A percentile compares a stretch with the other conserved stretches of the same genome.
These are phyloP conservation scores for Micromussa lordhowensis DNA, from an alignment of 92 coral and sea anemone species.

Conservation along the genomic window DNA sequence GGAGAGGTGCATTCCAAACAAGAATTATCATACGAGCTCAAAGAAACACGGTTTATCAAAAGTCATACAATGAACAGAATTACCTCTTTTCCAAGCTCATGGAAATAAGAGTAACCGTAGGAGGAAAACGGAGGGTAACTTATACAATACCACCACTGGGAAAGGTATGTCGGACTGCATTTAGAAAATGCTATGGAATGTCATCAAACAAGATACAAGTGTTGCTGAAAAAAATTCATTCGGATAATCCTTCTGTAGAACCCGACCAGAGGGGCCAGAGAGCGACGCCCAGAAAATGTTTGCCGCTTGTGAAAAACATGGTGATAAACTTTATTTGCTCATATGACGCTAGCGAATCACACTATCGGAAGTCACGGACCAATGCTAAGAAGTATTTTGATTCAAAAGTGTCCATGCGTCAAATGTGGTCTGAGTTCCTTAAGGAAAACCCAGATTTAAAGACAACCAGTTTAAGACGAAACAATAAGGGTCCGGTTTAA, in stretches of 20 bases:
- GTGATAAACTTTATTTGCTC: not conserved
- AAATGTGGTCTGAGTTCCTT: constrained; percentile 2
- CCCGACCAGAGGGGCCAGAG: not conserved
- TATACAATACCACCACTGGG: not conserved
- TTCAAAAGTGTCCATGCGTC: not conserved
- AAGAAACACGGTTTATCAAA: not conserved
- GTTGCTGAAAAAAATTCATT: not conserved
- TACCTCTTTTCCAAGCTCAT: not conserved
- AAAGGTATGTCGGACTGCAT: not conserved
- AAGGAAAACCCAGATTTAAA: not conserved
- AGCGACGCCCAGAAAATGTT: not conserved
- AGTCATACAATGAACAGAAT: constrained; percentile 8
- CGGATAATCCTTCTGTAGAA: not conserved
- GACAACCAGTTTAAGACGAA: not conserved
- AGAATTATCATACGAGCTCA: not conserved
- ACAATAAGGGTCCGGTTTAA: not conserved
- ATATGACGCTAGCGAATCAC: not conserved
- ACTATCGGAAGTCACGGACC: not conserved
- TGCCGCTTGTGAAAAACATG: not conserved
- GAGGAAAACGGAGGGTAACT: not conserved
- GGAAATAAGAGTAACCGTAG: not conserved
- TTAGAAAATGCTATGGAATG: not conserved
- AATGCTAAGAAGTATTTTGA: not conserved
- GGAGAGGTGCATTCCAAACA: not conserved
- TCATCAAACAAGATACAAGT: not conserved